A percentile compares a stretch with the other conserved stretches of the same genome.
phyloP scores from a whole-genome alignment of 2,888 invertebrate species.

The Amitus sp. region DNA sequence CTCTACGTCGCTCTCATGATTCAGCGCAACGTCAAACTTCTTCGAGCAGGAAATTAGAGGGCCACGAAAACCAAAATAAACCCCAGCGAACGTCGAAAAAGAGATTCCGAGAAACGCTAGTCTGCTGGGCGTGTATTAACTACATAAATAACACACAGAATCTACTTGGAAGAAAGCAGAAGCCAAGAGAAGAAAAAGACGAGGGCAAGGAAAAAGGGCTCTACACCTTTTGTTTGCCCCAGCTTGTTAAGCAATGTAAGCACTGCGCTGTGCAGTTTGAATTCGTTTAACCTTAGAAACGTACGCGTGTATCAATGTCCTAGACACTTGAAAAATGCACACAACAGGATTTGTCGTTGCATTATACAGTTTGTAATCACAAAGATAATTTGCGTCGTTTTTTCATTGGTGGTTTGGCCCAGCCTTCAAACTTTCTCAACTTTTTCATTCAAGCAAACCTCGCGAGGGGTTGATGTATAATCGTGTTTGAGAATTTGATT shows the following conservation, averaged over 20 bases:
- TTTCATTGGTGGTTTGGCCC: not conserved
- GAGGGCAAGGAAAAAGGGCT: constrained; percentile 34
- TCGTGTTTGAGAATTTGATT: too few species aligned
- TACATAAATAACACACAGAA: constrained; percentile 55
- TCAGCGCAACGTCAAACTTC: constrained; percentile 41
- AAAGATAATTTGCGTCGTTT: not conserved
- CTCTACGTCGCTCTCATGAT: constrained; percentile 14
- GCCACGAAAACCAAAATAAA: constrained; percentile 43
- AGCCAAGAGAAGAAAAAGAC: constrained; percentile 31
- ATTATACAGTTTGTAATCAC: not conserved
- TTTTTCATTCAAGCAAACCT: not conserved
- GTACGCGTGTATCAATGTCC: constrained; percentile 28
- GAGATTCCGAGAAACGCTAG: constrained; percentile 51
- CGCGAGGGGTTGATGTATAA: not conserved
- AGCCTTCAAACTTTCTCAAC: not conserved
- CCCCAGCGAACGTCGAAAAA: constrained; percentile 31
- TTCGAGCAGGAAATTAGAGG: constrained; percentile 52
- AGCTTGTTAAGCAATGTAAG: constrained; percentile 23
- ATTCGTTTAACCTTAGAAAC: constrained; percentile 45
- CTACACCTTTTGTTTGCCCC: constrained; percentile 37
- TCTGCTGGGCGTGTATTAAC: constrained; percentile 56
- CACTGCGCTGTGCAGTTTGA: constrained; percentile 41
- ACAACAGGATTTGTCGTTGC: too few species aligned
- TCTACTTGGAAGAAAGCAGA: constrained; percentile 37
- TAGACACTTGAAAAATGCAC: constrained; percentile 17